Conservation (phyloP, 1,140 invertebrate genomes). For the Rhynchophorus ferrugineus region DNA sequence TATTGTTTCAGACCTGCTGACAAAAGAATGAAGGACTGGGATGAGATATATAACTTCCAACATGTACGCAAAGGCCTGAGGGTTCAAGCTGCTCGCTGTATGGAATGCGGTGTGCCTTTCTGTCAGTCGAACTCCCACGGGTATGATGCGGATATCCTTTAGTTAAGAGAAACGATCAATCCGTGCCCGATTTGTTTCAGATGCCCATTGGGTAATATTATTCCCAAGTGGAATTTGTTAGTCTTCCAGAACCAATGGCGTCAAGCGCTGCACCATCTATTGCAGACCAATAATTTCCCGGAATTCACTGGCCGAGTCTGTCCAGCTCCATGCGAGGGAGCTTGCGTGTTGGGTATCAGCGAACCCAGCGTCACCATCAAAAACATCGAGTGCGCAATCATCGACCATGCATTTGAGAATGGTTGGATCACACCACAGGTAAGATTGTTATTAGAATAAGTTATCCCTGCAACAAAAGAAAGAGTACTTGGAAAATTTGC, state of each 20-base stretch:
- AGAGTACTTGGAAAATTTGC: no score
- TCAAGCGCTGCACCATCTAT: conserved; percentile 88
- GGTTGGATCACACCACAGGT: conserved; percentile 82
- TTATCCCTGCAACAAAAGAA: no score
- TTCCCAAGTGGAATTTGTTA: conserved; percentile 98
- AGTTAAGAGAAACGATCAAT: no score
- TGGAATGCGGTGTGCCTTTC: conserved; percentile 99
- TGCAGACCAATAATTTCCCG: conserved; percentile 99
- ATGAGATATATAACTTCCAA: conserved; percentile 89
- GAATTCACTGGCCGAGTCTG: conserved; percentile 98
- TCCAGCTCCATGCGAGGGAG: conserved; percentile 97
- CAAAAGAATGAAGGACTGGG: conserved; percentile 87
- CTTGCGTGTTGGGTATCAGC: conserved; percentile 94
- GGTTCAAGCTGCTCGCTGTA: conserved; percentile 92
- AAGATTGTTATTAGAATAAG: no score
- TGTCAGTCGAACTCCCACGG: conserved; percentile 91
- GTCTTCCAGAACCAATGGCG: conserved; percentile 93
- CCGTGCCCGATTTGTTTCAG: no score
- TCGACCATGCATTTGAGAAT: conserved; percentile 95
- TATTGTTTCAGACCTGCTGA: conserved; percentile 57
- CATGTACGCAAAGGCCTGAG: conserved; percentile 81
- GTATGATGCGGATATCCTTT: neutral
- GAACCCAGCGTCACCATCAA: conserved; percentile 97
- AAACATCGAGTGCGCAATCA: conserved; percentile 98
- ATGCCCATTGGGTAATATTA: conserved; percentile 96